These are phyloP conservation scores for Caenorhabditis tropicalis DNA, from an alignment of 1,140 invertebrate genomes.

Conservation along the genomic window DNA sequence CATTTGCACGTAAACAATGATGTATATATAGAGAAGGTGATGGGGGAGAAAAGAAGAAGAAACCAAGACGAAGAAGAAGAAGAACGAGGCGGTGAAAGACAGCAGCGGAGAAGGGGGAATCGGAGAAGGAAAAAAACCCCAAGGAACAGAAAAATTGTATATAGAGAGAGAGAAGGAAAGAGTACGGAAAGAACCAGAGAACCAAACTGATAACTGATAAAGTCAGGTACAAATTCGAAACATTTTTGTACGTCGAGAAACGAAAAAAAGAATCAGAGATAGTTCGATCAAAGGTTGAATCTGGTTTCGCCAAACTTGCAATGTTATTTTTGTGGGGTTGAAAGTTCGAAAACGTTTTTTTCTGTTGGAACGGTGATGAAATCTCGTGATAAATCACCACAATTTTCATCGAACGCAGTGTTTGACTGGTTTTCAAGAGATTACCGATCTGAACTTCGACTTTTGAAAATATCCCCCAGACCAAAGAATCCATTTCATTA, in stretches of 20 bases:
- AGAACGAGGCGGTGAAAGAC: too few species aligned
- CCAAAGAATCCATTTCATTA: neutral
- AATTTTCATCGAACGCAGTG: too few species aligned
- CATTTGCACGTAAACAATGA: constrained; percentile 6
- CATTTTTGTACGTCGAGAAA: neutral
- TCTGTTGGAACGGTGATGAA: too few species aligned
- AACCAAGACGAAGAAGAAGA: neutral
- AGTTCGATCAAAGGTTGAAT: neutral
- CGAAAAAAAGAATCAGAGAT: neutral
- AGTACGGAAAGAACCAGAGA: neutral
- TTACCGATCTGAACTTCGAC: neutral
- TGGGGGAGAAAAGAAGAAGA: neutral
- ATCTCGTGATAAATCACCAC: too few species aligned
- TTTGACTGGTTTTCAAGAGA: neutral
- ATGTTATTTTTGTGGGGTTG: too few species aligned
- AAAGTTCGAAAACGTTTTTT: too few species aligned
- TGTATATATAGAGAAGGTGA: neutral
- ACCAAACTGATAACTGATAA: neutral
- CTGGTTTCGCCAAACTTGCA: neutral
- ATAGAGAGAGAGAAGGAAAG: neutral
- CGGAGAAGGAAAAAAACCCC: neutral
- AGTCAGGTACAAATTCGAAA: neutral
- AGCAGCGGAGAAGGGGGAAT: neutral
- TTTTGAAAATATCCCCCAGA: neutral
- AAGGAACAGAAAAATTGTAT: neutral